Evolutionary conservation across 2,888 invertebrate genomes (phyloP).

Genomic region (Mycogona germanica): DNA sequence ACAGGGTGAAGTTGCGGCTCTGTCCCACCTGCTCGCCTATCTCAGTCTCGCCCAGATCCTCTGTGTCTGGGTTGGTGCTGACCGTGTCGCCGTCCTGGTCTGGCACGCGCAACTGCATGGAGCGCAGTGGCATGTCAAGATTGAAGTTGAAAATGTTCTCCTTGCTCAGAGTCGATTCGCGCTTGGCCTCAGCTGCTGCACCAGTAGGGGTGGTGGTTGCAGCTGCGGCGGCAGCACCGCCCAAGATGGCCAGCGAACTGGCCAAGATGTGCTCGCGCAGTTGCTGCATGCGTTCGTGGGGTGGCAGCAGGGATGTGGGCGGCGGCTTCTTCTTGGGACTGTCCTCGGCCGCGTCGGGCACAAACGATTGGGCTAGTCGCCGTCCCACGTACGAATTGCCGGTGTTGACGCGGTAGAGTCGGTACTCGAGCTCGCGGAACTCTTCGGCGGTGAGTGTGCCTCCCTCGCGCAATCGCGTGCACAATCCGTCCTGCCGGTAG

Average conservation of each 20-base stretch:
- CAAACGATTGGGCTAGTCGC: slow-evolving; percentile 46
- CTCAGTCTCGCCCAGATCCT: slow-evolving; percentile 45
- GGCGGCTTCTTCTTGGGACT: slow-evolving; percentile 42
- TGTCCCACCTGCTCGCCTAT: slow-evolving; percentile 44
- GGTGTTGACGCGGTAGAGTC: slow-evolving; percentile 51
- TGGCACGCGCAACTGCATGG: slow-evolving; percentile 20
- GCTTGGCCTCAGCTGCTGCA: neutral
- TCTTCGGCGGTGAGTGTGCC: slow-evolving; percentile 13
- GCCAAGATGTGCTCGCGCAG: slow-evolving; percentile 12
- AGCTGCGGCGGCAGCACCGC: neutral
- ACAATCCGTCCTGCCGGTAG: slow-evolving; percentile 47
- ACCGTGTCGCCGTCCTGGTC: slow-evolving; percentile 32
- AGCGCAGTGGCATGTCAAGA: neutral
- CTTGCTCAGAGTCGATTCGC: slow-evolving; percentile 30
- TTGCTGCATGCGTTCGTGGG: slow-evolving; percentile 13
- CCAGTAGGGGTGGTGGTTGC: no score
- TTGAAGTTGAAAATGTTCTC: slow-evolving; percentile 28
- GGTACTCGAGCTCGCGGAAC: slow-evolving; percentile 49
- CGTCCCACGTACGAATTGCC: slow-evolving; percentile 67
- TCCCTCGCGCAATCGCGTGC: slow-evolving; percentile 12
- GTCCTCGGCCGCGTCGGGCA: slow-evolving; percentile 36
- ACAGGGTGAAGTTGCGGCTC: slow-evolving; percentile 73
- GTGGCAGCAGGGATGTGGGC: neutral
- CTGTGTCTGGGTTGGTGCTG: slow-evolving; percentile 37
- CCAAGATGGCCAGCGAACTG: neutral